Base-by-base conservation (phyloP, 2,888 invertebrate species). In the Seira musarum region DNA sequence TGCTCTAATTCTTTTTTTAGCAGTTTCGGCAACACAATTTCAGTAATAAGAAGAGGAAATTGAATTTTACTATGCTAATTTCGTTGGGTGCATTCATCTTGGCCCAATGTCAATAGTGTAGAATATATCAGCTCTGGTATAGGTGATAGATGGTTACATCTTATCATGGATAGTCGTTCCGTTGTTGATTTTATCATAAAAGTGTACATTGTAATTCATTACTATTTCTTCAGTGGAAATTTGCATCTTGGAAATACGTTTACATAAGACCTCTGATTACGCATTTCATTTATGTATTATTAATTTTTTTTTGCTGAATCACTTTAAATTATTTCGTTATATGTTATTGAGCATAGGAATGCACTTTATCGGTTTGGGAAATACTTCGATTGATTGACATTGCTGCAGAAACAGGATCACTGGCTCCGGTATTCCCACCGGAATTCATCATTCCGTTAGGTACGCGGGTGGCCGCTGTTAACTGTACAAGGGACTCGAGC, bases 401-500 rank as follows among this genome's bases (percentile, higher is more conserved):
- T 60, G 80, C 74, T 8, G 80, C 19, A 13, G 74, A 57, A 15
- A 74, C 74, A 21, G 65, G 8, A n/a, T 57, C 67, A 17, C 67
- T 30, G 8, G 30, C 74, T 17, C 35, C 46, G 22, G 60, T 19
- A 21, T 24, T 40, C 13, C 74, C 40, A n/a, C 66, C 15, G 49
- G 72, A 63, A 22, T 57, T 40, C 25, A 57, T 46, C 49, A 82
- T 70, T 22, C 83, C 83, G 40, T 83, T 83, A 1, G 83, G 83
- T 6, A 83, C 65, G 46, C 78, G 49, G 2, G 85, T 82, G 1
- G 85, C 80, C 17, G 87, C 83, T 2, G 86, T 85, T 66, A 87
- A 72, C 22, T 86, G 65, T 64, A 80, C 80, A 46, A 87, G 80
- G 8, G 85, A 84, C 49, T 87, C 87, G 19, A 86, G 78, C 49